Base-by-base conservation (phyloP, 2,888 invertebrate species). In the Adela reaumurella region DNA sequence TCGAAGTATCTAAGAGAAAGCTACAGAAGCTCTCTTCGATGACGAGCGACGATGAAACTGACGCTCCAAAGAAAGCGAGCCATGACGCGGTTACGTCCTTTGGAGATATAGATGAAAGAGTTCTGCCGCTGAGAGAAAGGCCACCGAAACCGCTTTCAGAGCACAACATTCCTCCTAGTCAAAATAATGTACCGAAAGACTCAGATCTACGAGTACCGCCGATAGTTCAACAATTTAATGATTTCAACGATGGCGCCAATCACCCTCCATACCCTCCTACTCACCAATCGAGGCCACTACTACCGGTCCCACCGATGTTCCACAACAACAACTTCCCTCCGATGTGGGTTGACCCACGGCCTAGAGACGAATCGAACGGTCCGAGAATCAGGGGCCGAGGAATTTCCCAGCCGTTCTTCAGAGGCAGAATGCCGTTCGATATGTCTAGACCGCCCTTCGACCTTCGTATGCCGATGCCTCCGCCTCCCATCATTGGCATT, bases 61-160 rank as follows among this genome's bases (percentile, higher is more conserved):
- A 56, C 1, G 56, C 57, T n/a, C 43, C 16, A 69, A 70, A 51
- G 74, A 77, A 19, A 68, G 74, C 29, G 76, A 81, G 51, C 81
- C 81, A 0, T 81, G 74, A 5, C 62, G 50, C 20, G 65, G 67
- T 14, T 58, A 58, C 19, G 77, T 74, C 52, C 19, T 81, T 70
- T 52, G 79, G 78, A 1, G 82, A 82, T 55, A 81, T 81, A 43
- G 81, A 82, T 54, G 82, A 82, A 54, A 67, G 82, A 54, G 61
- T 78, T 5, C 11, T 43, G 65, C 68, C 0, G 58, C 65, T 0
- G 58, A 63, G 51, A 55, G 35, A 46, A 50, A 19, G 24, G 35
- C 19, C 4, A 16, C 17, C 42, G 28, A 18, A 19, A 1, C 11
- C 42, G 5, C n/a, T n/a, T n/a, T 51, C 50, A 46, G 42, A 41